phyloP scores from a whole-genome alignment of 2,888 invertebrate genomes.

The Dysmachus trigonus region DNA sequence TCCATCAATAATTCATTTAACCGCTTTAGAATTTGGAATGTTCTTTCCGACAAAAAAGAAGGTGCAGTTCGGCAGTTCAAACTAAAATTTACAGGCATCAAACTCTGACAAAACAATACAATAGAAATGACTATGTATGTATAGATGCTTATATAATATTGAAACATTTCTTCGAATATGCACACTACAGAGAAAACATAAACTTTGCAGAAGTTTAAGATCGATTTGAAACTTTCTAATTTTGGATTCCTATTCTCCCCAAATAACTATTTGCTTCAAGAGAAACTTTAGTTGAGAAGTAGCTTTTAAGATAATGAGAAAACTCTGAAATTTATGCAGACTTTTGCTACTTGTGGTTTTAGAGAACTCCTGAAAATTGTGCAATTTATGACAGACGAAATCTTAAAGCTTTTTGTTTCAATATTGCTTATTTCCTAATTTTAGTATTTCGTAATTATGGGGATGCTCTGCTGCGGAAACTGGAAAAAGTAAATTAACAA shows the following conservation, averaged over 20 bases:
- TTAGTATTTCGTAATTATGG: background rate
- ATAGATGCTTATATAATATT: background rate
- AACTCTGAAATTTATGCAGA: background rate
- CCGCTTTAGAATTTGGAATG: background rate
- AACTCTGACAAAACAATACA: background rate
- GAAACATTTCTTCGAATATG: background rate
- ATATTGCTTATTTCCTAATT: background rate
- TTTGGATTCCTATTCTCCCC: background rate
- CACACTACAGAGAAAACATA: background rate
- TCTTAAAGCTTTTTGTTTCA: background rate
- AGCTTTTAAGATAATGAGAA: background rate
- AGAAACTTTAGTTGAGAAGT: background rate
- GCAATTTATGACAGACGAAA: background rate
- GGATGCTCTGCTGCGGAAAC: too few relatives aligned
- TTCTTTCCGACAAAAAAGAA: background rate
- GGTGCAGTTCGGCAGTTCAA: background rate
- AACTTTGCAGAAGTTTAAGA: background rate
- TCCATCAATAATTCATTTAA: background rate
- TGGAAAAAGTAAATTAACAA: too few relatives aligned
- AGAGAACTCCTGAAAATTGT: background rate
- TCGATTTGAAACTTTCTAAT: background rate
- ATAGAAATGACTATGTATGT: background rate
- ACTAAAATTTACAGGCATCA: background rate
- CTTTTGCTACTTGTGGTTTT: background rate
- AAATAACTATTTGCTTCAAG: background rate